phyloP scores from a whole-genome alignment of 2,888 invertebrate genomes.

The Thumatha senex region DNA sequence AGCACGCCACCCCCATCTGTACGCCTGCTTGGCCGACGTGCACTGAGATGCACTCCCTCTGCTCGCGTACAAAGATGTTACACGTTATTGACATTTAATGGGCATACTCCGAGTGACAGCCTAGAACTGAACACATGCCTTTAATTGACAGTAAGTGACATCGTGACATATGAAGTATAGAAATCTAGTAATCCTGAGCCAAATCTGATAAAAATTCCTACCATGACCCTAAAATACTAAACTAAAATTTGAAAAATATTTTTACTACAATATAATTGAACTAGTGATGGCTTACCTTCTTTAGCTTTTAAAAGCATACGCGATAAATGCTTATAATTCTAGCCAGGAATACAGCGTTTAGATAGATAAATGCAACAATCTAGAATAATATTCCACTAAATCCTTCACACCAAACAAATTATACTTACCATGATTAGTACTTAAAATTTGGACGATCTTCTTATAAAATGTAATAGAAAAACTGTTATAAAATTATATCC shows the following conservation, averaged over 20 bases:
- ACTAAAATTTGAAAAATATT: neutral
- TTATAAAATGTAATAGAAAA: conserved; percentile 52
- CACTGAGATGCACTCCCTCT: conserved; percentile 94
- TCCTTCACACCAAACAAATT: neutral
- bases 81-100: conserved; percentile 41
- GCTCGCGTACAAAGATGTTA: conserved; percentile 49
- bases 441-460: conserved; percentile 61
- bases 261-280: neutral
- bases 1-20: conserved; percentile 93
- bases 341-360: too few species aligned
- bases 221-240: too few species aligned
- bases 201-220: too few species aligned
- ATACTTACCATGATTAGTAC: conserved; percentile 75
- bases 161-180: too few species aligned
- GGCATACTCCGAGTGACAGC: neutral
- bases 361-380: too few species aligned
- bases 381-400: neutral
- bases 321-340: too few species aligned
- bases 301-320: neutral
- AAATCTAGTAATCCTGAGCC: too few species aligned
- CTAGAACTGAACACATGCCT: too few species aligned
- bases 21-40: conserved; percentile 94
- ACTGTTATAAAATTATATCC: conserved; percentile 56
- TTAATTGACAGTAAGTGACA: too few species aligned
- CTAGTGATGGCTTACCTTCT: neutral